Evolutionary conservation across 2,888 invertebrate genomes (phyloP).

Genomic region (Thera britannica): DNA sequence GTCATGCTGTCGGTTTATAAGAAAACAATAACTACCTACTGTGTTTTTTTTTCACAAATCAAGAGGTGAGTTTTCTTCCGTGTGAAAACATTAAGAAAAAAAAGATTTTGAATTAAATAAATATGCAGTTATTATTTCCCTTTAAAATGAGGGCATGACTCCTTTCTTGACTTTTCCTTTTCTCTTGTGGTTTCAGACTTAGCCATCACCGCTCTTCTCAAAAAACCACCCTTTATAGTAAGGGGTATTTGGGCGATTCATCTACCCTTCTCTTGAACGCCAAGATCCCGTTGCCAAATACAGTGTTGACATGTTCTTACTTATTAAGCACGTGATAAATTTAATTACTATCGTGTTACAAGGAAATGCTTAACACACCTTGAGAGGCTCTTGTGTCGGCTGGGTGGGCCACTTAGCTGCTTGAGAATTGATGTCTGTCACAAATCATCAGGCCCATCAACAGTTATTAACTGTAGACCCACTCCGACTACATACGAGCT

Average conservation of each 20-base stretch:
- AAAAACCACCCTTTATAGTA: no score
- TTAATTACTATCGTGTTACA: constrained; percentile 1
- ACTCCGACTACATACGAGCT: not conserved
- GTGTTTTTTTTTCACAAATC: no score
- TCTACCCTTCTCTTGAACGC: not conserved
- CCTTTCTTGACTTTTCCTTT: no score
- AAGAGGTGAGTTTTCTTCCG: no score
- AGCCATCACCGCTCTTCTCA: no score
- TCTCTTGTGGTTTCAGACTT: no score
- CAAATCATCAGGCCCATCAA: constrained; percentile 30
- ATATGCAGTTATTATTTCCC: no score
- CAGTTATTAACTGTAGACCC: not conserved
- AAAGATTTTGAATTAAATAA: no score
- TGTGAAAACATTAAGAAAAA: no score
- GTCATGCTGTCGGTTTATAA: no score
- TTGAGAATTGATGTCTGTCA: constrained; percentile 20
- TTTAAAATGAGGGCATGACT: no score
- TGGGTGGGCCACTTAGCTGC: not conserved
- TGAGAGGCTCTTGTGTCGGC: not conserved
- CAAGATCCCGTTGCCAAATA: not conserved
- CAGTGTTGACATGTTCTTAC: not conserved
- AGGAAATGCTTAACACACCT: constrained; percentile 3
- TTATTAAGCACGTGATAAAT: not conserved
- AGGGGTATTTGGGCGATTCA: not conserved
- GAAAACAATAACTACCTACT: no score